These are phyloP conservation scores for Ostrea edulis DNA, from an alignment of 1,140 invertebrate genomes.

Conservation along the genomic window DNA sequence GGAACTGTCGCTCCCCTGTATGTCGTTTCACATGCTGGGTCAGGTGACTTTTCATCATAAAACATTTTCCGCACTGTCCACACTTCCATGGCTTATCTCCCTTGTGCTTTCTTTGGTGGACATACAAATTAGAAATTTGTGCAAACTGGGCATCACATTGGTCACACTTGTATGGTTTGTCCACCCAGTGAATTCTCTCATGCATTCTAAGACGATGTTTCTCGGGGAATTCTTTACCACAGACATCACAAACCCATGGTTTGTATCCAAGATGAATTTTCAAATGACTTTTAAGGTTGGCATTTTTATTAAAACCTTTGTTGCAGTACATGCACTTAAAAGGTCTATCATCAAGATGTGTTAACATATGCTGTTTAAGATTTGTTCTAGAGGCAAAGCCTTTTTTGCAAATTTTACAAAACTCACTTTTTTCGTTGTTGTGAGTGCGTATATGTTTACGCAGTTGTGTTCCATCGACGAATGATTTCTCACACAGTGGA, in stretches of 20 bases:
- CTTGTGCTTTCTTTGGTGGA: slow-evolving; percentile 47
- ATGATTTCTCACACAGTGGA: slow-evolving; percentile 37
- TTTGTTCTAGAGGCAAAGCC: slow-evolving; percentile 42
- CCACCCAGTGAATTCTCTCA: slow-evolving; percentile 38
- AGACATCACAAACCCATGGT: slow-evolving; percentile 19
- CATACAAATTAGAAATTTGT: slow-evolving; percentile 59
- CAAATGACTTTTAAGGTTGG: slow-evolving; percentile 38
- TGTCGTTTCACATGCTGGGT: slow-evolving; percentile 67
- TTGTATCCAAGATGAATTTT: slow-evolving; percentile 43
- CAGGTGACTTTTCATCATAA: slow-evolving; percentile 79
- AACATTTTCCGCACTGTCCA: slow-evolving; percentile 84
- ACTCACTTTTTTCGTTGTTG: slow-evolving; percentile 11
- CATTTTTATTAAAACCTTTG: slow-evolving; percentile 45
- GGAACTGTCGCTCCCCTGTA: slow-evolving; percentile 69
- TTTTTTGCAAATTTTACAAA: slow-evolving; percentile 49
- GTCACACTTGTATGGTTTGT: slow-evolving; percentile 82
- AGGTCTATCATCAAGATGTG: slow-evolving; percentile 42
- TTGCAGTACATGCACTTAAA: slow-evolving; percentile 43
- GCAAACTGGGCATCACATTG: slow-evolving; percentile 85
- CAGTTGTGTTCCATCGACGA: slow-evolving; percentile 3
- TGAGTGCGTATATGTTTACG: slow-evolving; percentile 39
- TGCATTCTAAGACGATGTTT: slow-evolving; percentile 40
- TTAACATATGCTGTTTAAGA: slow-evolving; percentile 43
- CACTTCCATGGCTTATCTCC: slow-evolving; percentile 54
- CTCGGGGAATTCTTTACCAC: slow-evolving; percentile 29